Evolutionary conservation across 2,113 vertebrate genomes (phyloP).

Genomic region (Calyptomena viridis): DNA sequence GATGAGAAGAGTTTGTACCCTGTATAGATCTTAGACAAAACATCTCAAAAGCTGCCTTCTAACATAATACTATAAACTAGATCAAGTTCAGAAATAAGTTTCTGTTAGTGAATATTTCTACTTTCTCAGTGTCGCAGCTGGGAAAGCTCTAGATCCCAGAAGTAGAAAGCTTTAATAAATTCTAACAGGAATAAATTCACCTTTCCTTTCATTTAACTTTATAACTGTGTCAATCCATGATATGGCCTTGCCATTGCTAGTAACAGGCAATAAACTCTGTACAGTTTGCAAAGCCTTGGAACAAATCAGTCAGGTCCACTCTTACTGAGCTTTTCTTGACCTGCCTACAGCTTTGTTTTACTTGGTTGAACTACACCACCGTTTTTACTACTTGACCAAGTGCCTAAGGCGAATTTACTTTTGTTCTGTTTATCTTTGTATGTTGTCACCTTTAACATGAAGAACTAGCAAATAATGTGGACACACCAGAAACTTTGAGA

Average conservation of each 20-base stretch:
- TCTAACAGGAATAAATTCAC: neutral
- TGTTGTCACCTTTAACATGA: neutral
- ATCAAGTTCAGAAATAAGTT: neutral
- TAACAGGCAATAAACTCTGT: neutral
- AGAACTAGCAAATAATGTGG: neutral
- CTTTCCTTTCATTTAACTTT: neutral
- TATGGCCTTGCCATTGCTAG: neutral
- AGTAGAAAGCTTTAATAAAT: neutral
- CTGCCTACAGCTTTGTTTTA: neutral
- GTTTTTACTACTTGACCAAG: neutral
- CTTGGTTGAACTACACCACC: neutral
- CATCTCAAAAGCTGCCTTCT: neutral
- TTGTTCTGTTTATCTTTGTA: neutral
- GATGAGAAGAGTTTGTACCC: neutral
- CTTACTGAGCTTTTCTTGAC: neutral
- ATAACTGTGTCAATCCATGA: rapidly evolving
- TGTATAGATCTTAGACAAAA: neutral
- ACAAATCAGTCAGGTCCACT: neutral
- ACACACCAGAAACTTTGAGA: neutral
- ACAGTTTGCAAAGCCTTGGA: neutral
- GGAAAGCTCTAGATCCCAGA: neutral
- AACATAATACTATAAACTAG: neutral
- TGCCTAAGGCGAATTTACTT: neutral
- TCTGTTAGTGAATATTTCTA: neutral
- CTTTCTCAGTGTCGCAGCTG: neutral